A percentile compares a stretch with the other conserved stretches of the same genome.
phyloP scores from a whole-genome alignment of 2,888 invertebrate genomes.

The Rhagonycha lutea region DNA sequence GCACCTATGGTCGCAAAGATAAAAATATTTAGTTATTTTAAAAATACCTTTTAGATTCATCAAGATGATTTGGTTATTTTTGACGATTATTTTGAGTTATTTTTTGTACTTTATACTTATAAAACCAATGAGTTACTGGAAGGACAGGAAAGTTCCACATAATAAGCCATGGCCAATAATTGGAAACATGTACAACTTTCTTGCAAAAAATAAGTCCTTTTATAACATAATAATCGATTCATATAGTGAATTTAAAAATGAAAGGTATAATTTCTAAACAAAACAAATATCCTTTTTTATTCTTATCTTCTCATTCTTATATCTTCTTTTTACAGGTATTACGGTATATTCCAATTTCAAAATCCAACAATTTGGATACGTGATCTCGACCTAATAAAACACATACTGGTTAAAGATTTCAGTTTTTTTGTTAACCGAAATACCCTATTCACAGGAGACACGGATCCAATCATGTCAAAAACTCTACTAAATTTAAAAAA shows the following conservation, averaged over 20 bases:
- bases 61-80: conserved; percentile 6
- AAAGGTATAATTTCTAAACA: neutral
- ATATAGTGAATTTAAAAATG: conserved; percentile 5
- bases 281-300: too few species aligned
- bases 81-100: neutral
- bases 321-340: neutral
- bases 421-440: conserved; percentile 38
- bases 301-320: neutral
- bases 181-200: conserved; percentile 29
- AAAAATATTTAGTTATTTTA: neutral
- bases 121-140: conserved; percentile 39
- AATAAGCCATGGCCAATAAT: conserved; percentile 31
- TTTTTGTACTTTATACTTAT: conserved; percentile 52
- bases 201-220: neutral
- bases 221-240: neutral
- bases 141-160: neutral
- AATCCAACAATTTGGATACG: conserved; percentile 20
- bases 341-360: conserved; percentile 14
- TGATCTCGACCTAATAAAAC: conserved; percentile 33
- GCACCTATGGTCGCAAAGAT: too few species aligned
- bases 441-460: conserved; percentile 18
- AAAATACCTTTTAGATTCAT: neutral
- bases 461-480: conserved; percentile 20
- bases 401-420: conserved; percentile 35
- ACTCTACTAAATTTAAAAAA: conserved; percentile 13